Evolutionary conservation across 2,113 vertebrate genomes (phyloP), one percentile per base, ranked within the genome.

Genomic region (Caloenas nicobarica): DNA sequence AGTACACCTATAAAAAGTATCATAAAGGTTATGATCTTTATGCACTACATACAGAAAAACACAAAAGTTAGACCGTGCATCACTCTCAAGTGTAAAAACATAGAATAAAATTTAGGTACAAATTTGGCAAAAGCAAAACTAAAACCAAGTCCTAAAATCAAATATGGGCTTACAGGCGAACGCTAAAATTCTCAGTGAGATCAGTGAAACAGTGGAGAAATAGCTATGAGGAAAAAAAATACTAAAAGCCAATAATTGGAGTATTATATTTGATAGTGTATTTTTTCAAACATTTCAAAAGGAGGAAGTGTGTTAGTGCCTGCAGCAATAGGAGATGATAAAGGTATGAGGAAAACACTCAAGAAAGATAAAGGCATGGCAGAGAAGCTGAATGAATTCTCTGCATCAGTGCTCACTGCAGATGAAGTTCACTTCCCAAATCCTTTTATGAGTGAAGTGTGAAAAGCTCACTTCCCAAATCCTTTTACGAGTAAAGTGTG

Each of bases 221-320:
- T 18, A 81, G 7, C 28, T 12, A 42, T 28, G 11, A 82, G 36
- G 54, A 74, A 65, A n/a, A 76, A 76, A 40, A 28, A 19, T 22
- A 46, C 19, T 46, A 46, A 46, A 46, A 46, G 5, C 44, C 44
- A 46, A 10, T 46, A 46, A 46, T 10, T 19, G 8, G 18, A 77
- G 16, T 40, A 54, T 33, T 64, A 15, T 7, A 26, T 51, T 66
- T 58, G 54, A 58, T 24, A 25, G 10, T 5, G 0, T 24, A 31
- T 80, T 86, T 88, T 82, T 86, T 31, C 24, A 82, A 76, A 93
- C 3, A 36, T 8, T 68, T 5, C 31, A 83, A 86, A 88, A 70
- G 34, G 62, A 93, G 40, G 15, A 86, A 64, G 10, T 11, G 8
- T 31, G 16, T 3, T 8, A 18, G 25, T 31, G 34, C 25, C 71